Percentiles rank a stretch among this genome's conserved stretches.
phyloP scores from a whole-genome alignment of 1,140 invertebrate genomes.

The Ostrea denselamellosa region DNA sequence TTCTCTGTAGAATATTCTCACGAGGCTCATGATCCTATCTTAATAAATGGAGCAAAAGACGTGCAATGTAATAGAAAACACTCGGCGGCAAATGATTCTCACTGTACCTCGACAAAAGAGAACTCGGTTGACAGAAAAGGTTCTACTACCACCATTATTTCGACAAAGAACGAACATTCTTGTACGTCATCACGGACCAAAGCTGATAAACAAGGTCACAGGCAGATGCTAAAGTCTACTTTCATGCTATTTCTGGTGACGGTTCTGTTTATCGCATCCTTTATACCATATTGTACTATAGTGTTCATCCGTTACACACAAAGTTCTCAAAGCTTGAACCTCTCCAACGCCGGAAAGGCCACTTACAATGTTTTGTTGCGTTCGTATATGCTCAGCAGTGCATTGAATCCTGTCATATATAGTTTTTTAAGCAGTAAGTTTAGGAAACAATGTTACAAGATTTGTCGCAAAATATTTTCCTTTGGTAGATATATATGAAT shows the following conservation, averaged over 20 bases:
- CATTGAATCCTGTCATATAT: conserved; percentile 53
- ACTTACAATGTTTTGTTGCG: conserved; percentile 50
- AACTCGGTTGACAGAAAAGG: background rate
- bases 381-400: conserved; percentile 49
- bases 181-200: background rate
- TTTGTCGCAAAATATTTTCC: conserved; percentile 4
- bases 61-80: background rate
- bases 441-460: conserved; percentile 36
- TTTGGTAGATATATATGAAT: conserved; percentile 4
- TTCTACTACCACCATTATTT: background rate
- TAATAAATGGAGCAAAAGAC: background rate
- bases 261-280: conserved; percentile 51
- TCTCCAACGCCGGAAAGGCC: conserved; percentile 39
- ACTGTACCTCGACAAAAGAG: background rate
- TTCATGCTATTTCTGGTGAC: conserved; percentile 55
- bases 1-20: conserved; percentile 36
- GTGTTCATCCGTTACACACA: conserved; percentile 44
- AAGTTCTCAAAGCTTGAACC: background rate
- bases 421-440: conserved; percentile 53
- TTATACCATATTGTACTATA: conserved; percentile 54
- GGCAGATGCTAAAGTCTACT: conserved; percentile 57
- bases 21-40: background rate
- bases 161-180: background rate
- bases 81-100: background rate
- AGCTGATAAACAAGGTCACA: background rate